Evolutionary conservation across 2,888 invertebrate genomes (phyloP).

Genomic region (Drosophila monieri): DNA sequence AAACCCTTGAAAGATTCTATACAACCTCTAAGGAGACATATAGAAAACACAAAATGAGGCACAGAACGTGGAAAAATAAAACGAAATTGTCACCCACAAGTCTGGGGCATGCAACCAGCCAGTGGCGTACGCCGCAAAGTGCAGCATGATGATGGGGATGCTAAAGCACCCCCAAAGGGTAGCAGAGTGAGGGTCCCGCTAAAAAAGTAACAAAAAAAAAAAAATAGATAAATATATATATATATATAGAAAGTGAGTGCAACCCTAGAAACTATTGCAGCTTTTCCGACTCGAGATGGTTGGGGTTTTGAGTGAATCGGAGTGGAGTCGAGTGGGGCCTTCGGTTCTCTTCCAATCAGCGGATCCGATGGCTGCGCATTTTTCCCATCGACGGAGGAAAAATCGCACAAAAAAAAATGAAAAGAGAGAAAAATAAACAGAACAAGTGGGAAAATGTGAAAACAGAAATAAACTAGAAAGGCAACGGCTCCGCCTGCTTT

Average conservation of each 20-base stretch:
- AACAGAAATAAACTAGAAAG: constrained; percentile 77
- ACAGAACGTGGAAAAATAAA: constrained; percentile 28
- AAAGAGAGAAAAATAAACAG: constrained; percentile 1
- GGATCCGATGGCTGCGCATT: constrained; percentile 63
- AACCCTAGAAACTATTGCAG: constrained; percentile 67
- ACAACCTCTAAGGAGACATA: neutral
- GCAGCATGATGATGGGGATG: constrained; percentile 50
- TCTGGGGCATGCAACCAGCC: constrained; percentile 54
- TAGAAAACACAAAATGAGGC: constrained; percentile 44
- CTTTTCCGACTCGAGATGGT: constrained; percentile 35
- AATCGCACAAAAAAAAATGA: constrained; percentile 7
- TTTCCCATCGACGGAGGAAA: constrained; percentile 51
- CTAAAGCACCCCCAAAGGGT: neutral
- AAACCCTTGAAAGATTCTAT: neutral
- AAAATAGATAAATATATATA: neutral
- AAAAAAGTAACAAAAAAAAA: constrained; percentile 5
- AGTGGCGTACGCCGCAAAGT: constrained; percentile 75
- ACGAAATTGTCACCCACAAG: constrained; percentile 67
- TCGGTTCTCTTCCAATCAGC: constrained; percentile 74
- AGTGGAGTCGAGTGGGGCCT: constrained; percentile 35
- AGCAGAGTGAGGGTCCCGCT: neutral
- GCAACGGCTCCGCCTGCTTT: constrained; percentile 79
- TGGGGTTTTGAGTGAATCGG: constrained; percentile 31
- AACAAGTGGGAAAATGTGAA: constrained; percentile 43
- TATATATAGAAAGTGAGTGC: constrained; percentile 11